Evolutionary conservation across 2,113 vertebrate genomes (phyloP).

Genomic region (Siniperca knerii): DNA sequence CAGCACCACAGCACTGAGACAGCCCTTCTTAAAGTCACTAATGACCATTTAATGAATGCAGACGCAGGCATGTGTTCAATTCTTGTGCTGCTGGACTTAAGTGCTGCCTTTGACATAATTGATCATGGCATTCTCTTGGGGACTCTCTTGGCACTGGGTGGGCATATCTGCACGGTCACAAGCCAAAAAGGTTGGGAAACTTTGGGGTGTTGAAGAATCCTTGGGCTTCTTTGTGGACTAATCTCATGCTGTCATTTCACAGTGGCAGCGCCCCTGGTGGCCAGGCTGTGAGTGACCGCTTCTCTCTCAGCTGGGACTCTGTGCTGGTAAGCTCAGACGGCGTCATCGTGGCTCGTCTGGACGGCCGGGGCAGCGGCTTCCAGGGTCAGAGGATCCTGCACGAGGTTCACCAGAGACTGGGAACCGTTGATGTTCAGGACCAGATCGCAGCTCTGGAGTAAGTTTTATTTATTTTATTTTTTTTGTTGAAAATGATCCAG

Average conservation of each 20-base stretch:
- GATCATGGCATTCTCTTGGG: no score
- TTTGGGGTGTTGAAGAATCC: neutral
- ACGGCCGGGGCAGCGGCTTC: constrained; percentile 95
- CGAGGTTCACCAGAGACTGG: constrained; percentile 90
- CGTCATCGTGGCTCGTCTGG: constrained; percentile 92
- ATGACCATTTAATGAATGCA: no score
- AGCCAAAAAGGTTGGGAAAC: neutral
- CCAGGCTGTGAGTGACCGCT: constrained; percentile 93
- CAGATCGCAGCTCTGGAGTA: constrained; percentile 91
- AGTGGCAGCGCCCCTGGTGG: constrained; percentile 93
- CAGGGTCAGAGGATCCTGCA: constrained; percentile 95
- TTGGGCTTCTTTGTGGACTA: neutral
- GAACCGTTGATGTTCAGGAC: constrained; percentile 92
- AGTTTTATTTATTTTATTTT: neutral
- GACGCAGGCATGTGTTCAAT: no score
- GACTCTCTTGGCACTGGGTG: no score
- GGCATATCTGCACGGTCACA: no score
- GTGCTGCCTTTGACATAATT: no score
- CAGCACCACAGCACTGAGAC: no score
- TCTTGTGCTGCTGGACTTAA: no score
- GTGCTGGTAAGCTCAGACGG: constrained; percentile 93
- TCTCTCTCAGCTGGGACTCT: constrained; percentile 93
- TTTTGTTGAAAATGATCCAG: neutral
- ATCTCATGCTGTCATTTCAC: neutral
- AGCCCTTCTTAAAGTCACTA: no score